Conservation (phyloP, 2,888 invertebrate genomes). For the Acanthacorydalis orientalis region DNA sequence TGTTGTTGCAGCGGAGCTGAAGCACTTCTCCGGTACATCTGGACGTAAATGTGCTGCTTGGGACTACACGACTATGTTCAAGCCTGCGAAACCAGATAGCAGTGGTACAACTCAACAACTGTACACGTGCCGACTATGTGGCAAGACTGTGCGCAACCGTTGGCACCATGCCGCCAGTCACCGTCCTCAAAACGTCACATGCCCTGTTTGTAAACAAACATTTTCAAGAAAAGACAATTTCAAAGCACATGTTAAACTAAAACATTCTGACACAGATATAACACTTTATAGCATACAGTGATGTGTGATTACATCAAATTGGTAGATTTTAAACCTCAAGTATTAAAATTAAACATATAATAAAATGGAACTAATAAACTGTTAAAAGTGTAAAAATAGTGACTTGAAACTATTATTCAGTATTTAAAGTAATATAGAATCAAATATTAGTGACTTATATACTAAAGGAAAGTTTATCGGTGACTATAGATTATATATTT, state of each 20-base stretch:
- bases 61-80: slow-evolving; percentile 20
- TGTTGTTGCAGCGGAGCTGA: slow-evolving; percentile 8
- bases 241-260: slow-evolving; percentile 46
- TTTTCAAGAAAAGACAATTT: slow-evolving; percentile 50
- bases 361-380: too few species aligned
- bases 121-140: slow-evolving; percentile 43
- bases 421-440: too few species aligned
- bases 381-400: too few species aligned
- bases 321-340: too few species aligned
- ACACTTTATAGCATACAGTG: too few species aligned
- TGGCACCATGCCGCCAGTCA: slow-evolving; percentile 52
- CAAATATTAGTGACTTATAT: too few species aligned
- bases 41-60: slow-evolving; percentile 1
- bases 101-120: slow-evolving; percentile 18
- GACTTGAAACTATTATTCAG: too few species aligned
- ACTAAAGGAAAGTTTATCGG: too few species aligned
- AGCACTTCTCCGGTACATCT: slow-evolving; percentile 1
- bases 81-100: slow-evolving; percentile 11
- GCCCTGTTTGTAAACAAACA: slow-evolving; percentile 41
- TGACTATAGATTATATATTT: too few species aligned
- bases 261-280: slow-evolving; percentile 24
- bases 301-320: too few species aligned
- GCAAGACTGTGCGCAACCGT: slow-evolving; percentile 46
- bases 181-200: slow-evolving; percentile 42
- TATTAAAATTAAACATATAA: too few species aligned